Base-by-base conservation (phyloP, 1,140 invertebrate genomes). In the Portunus trituberculatus region DNA sequence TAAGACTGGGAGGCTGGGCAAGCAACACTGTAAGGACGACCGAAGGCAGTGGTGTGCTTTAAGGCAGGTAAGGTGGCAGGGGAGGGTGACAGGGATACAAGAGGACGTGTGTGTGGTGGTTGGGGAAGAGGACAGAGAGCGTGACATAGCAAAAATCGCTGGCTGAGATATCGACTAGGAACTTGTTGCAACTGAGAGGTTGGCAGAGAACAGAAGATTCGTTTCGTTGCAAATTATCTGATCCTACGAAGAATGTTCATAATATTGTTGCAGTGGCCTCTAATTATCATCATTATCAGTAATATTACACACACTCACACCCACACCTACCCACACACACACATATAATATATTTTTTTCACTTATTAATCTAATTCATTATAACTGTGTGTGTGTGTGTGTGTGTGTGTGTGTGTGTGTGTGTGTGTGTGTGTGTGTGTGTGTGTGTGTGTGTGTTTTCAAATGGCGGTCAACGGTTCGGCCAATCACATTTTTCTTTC, bases 351-450 rank as follows among this genome's bases (percentile, higher is more conserved):
- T 2, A 39, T 39, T 39, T 59, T 59, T 59, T 16, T 1, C 52
- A 12, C 1, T 4, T 59, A 16, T 59, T 59, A 59, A 59, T 59
- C 1, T 20, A 82, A 39, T 6, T 39, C 1, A 39, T 39, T 39
- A 39, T 39, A 39, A 39, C 39, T 39, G 39, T 39, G 39, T 39
- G 39, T 39, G 39, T 39, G 39, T 39, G 39, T 39, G 39, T n/a
- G 25, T 76, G 16, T n/a, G 67, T 76, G 67, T 76, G 67, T 76
- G 67, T 76, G 67, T 76, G 67, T 76, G 39, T n/a, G 25, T 76
- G 16, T n/a, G 67, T 76, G 67, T 76, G 67, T 76, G 67, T 76
- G 67, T 76, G 67, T 76, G 67, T 76, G 67, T 76, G 67, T 76
- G 67, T 76, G 67, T n/a, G 6, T n/a, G 67, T n/a, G 67, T n/a